Evolutionary conservation across 2,113 vertebrate species (phyloP).

Genomic region (Xiphophorus maculatus): DNA sequence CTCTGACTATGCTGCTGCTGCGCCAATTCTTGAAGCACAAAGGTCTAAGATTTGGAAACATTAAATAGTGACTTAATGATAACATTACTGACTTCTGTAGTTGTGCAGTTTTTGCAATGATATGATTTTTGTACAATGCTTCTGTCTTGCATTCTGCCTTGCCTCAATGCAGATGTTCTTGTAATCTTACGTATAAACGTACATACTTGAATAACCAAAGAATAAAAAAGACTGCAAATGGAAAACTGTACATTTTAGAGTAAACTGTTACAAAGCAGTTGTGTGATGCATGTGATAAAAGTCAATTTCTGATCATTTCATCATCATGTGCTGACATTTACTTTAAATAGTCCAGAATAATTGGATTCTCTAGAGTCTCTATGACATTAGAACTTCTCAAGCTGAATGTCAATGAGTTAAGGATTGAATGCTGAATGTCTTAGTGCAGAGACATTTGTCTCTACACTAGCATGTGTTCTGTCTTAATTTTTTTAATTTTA

Average conservation of each 20-base stretch:
- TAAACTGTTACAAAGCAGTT: background rate
- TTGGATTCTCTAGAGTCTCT: slow-evolving; percentile 43
- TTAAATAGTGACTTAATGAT: background rate
- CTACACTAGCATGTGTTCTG: background rate
- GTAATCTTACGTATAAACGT: background rate
- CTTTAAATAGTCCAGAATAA: slow-evolving; percentile 50
- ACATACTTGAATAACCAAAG: background rate
- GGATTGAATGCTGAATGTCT: slow-evolving; percentile 41
- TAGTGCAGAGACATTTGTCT: background rate
- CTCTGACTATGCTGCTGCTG: background rate
- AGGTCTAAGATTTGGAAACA: background rate
- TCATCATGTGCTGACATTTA: slow-evolving; percentile 63
- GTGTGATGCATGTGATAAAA: slow-evolving; percentile 25
- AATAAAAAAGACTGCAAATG: background rate
- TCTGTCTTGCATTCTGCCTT: too few relatives aligned
- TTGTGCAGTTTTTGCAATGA: background rate
- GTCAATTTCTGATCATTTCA: slow-evolving; percentile 46
- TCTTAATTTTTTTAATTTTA: slow-evolving; percentile 18
- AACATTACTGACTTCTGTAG: background rate
- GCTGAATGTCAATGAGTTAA: slow-evolving; percentile 63
- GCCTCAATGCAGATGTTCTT: background rate
- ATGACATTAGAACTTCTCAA: slow-evolving; percentile 60
- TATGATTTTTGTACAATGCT: too few relatives aligned
- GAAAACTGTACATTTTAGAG: background rate
- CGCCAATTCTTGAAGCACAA: too few relatives aligned